Conservation (phyloP, 2,888 invertebrate genomes). For the Norana najaformis region DNA sequence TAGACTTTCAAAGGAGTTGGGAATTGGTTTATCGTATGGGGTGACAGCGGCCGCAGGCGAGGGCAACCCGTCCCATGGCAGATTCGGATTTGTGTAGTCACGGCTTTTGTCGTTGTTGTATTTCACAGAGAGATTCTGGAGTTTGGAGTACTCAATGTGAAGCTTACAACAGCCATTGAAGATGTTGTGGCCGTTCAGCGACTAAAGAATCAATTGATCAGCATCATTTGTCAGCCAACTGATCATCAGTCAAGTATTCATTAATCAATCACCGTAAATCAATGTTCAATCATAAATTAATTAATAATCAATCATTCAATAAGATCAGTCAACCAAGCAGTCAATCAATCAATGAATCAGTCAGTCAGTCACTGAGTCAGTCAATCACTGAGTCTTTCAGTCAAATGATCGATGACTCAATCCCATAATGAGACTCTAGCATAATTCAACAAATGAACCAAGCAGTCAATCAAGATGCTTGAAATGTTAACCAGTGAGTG, state of each 20-base stretch:
- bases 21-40: neutral
- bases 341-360: neutral
- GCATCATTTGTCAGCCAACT: neutral
- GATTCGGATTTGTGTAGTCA: constrained; percentile 96
- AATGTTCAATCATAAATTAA: neutral
- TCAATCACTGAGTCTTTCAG: neutral
- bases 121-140: constrained; percentile 95
- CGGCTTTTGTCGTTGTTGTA: constrained; percentile 99
- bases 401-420: too few species aligned
- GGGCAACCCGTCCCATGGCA: constrained; percentile 78
- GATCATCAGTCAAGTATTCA: neutral
- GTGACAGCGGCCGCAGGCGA: constrained; percentile 63
- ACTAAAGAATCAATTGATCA: constrained; percentile 70
- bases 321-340: neutral
- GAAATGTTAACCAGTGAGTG: neutral
- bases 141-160: constrained; percentile 97
- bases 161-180: constrained; percentile 99
- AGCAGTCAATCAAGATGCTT: neutral
- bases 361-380: neutral
- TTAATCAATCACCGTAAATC: too few species aligned
- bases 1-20: neutral
- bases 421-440: neutral
- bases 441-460: neutral
- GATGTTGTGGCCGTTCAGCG: constrained; percentile 96
- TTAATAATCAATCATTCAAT: neutral